These are phyloP conservation scores for Drosophila elegans DNA, from an alignment of 1,140 invertebrate genomes.

Conservation along the genomic window DNA sequence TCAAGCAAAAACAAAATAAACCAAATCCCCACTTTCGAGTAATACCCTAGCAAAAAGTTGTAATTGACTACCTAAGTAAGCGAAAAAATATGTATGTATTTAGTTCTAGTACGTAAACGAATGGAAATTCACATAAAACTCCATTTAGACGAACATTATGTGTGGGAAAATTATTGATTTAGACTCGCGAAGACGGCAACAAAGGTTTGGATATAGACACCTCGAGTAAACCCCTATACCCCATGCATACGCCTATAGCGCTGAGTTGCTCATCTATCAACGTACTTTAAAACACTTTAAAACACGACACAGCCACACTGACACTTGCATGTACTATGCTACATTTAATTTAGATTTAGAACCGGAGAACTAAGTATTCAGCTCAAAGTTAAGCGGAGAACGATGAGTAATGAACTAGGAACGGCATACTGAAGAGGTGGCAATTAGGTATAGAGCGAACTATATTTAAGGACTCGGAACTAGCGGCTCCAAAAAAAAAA, in stretches of 20 bases:
- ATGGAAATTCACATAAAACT: slow-evolving; percentile 41
- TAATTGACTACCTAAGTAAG: slow-evolving; percentile 64
- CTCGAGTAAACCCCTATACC: slow-evolving; percentile 36
- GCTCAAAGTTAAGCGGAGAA: slow-evolving; percentile 59
- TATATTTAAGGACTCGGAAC: slow-evolving; percentile 61
- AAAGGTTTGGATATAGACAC: slow-evolving; percentile 70
- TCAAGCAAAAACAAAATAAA: slow-evolving; percentile 3
- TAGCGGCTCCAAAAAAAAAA: slow-evolving; percentile 31
- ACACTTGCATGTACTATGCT: slow-evolving; percentile 59
- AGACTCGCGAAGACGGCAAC: slow-evolving; percentile 57
- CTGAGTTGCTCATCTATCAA: slow-evolving; percentile 77
- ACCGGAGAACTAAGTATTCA: slow-evolving; percentile 66
- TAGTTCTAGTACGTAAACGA: slow-evolving; percentile 72
- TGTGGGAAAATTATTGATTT: slow-evolving; percentile 68
- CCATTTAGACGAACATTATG: slow-evolving; percentile 52
- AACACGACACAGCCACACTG: slow-evolving; percentile 42
- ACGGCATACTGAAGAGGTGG: slow-evolving; percentile 77
- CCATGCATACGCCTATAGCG: slow-evolving; percentile 48
- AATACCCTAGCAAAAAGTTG: slow-evolving; percentile 51
- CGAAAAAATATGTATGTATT: slow-evolving; percentile 72
- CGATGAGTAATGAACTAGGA: slow-evolving; percentile 53
- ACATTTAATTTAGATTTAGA: slow-evolving; percentile 79
- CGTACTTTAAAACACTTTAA: slow-evolving; percentile 59
- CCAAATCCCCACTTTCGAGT: slow-evolving; percentile 2
- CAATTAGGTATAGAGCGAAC: slow-evolving; percentile 78